These are phyloP conservation scores for Hirudo medicinalis DNA, from an alignment of 1,140 invertebrate genomes.

Conservation along the genomic window DNA sequence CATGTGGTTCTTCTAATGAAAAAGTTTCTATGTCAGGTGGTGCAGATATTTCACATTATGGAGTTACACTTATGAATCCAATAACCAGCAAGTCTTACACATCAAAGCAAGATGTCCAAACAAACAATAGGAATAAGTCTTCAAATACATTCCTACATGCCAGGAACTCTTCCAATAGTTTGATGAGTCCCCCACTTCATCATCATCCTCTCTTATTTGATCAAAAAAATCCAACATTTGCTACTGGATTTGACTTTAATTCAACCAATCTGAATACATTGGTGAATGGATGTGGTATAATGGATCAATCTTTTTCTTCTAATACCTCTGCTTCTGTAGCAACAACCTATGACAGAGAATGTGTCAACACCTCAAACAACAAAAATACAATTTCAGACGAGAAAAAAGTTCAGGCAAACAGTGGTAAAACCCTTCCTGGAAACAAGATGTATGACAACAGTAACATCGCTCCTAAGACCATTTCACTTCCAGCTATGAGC, in stretches of 20 bases:
- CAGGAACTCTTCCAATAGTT: not conserved
- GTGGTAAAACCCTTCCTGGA: not conserved
- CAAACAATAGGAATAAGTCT: slow-evolving; percentile 3
- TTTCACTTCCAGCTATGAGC: not conserved
- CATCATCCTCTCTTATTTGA: slow-evolving; percentile 11
- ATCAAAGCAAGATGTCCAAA: not conserved
- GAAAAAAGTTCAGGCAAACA: too few species aligned
- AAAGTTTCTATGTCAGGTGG: not conserved
- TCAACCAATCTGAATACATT: not conserved
- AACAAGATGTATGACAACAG: not conserved
- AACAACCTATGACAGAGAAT: not conserved
- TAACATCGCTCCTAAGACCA: not conserved
- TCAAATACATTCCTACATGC: not conserved
- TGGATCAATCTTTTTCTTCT: slow-evolving; percentile 2
- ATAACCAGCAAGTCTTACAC: not conserved
- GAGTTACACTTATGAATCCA: slow-evolving; percentile 1
- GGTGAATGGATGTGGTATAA: not conserved
- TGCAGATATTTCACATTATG: not conserved
- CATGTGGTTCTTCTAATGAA: not conserved
- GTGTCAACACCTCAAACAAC: too few species aligned
- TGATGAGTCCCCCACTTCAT: not conserved
- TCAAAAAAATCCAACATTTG: not conserved
- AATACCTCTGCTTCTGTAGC: not conserved
- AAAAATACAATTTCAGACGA: too few species aligned
- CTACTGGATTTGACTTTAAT: not conserved